Conservation (phyloP, 2,888 invertebrate genomes). For the Deilephila elpenor region DNA sequence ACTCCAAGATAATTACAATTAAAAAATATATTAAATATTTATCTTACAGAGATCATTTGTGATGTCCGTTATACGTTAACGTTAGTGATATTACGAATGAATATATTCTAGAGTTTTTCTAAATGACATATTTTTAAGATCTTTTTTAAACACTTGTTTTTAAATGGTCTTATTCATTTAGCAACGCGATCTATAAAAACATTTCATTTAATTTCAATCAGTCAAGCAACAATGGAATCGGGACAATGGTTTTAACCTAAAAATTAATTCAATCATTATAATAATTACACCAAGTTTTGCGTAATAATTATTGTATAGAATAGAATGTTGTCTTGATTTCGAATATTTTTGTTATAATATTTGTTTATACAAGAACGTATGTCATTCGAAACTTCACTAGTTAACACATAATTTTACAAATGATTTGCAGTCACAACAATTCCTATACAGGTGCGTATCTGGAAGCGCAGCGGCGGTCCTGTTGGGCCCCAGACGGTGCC, state of each 20-base stretch:
- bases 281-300: neutral
- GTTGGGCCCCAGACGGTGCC: slow-evolving; percentile 31
- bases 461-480: slow-evolving; percentile 8
- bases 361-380: neutral
- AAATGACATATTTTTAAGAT: neutral
- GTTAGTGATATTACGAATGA: slow-evolving; percentile 4
- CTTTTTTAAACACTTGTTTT: too few relatives aligned
- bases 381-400: slow-evolving; percentile 15
- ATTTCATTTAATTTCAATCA: neutral
- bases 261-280: neutral
- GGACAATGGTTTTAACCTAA: neutral
- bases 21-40: slow-evolving; percentile 18
- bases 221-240: neutral
- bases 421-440: slow-evolving; percentile 15
- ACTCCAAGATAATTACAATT: slow-evolving; percentile 5
- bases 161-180: too few relatives aligned
- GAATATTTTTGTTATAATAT: neutral
- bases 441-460: slow-evolving; percentile 22
- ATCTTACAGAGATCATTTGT: slow-evolving; percentile 19
- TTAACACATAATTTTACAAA: neutral
- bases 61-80: slow-evolving; percentile 8
- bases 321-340: neutral
- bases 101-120: neutral
- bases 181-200: too few relatives aligned
- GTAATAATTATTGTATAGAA: neutral